Evolutionary conservation across 2,888 invertebrate genomes (phyloP).

Genomic region (Bugula neritina): DNA sequence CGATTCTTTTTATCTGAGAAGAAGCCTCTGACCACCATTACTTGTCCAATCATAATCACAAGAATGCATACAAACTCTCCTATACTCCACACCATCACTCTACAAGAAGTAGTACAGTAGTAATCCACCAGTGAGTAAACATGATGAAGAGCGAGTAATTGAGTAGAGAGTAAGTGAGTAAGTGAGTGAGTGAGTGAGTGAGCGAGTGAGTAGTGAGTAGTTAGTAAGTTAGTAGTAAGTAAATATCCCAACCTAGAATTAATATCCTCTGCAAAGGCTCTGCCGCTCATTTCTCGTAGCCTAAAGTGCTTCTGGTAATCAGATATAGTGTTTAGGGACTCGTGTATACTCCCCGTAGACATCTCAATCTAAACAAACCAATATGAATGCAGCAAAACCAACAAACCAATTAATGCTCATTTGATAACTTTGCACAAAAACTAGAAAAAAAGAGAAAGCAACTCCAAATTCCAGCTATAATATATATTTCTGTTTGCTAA

Average conservation of each 20-base stretch:
- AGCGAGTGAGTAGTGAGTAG: not conserved
- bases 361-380: conserved; percentile 79
- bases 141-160: not conserved
- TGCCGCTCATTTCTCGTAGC: conserved; percentile 84
- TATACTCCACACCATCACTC: conserved; percentile 68
- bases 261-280: conserved; percentile 90
- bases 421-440: no score
- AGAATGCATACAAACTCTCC: conserved; percentile 80
- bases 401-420: no score
- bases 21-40: conserved; percentile 82
- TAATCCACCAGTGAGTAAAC: not conserved
- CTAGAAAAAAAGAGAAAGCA: no score
- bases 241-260: conserved; percentile 67
- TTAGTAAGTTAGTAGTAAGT: no score
- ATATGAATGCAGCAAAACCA: no score
- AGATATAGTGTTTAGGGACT: conserved; percentile 75
- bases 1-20: conserved; percentile 64
- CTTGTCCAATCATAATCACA: conserved; percentile 81
- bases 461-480: no score
- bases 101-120: not conserved
- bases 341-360: conserved; percentile 82
- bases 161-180: not conserved
- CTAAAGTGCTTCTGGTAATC: conserved; percentile 97
- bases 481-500: no score
- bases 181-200: no score